Evolutionary conservation across 2,113 vertebrate genomes (phyloP).

Genomic region (Ictidomys tridecemlineatus): DNA sequence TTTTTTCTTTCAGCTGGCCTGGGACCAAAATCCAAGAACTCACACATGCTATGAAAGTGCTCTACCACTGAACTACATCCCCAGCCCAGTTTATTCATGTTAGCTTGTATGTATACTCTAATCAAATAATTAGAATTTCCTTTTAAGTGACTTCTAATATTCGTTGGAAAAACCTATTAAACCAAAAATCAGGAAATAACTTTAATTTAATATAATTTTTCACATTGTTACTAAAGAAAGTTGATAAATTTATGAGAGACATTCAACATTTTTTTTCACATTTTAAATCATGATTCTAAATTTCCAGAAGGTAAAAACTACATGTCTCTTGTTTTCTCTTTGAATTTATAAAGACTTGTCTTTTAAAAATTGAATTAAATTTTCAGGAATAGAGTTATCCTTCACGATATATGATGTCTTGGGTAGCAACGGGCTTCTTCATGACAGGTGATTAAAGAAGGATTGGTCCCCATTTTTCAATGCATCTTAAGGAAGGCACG

Average conservation of each 20-base stretch:
- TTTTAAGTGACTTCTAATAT: not conserved
- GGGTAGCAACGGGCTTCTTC: not conserved
- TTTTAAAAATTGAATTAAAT: not conserved
- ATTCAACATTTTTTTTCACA: not conserved
- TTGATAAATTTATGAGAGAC: not conserved
- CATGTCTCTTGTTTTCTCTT: not conserved
- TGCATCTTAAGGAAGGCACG: not conserved
- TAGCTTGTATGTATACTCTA: not conserved
- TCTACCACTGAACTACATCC: not conserved
- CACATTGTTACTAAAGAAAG: not conserved
- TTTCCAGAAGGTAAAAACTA: not conserved
- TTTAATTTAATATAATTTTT: not conserved
- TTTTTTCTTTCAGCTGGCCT: not conserved
- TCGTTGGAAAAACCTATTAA: not conserved
- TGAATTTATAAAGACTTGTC: not conserved
- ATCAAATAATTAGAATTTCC: not conserved
- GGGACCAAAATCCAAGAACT: not conserved
- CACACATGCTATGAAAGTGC: not conserved
- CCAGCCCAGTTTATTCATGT: not conserved
- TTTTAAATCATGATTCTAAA: conserved; percentile 34
- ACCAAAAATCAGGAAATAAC: not conserved
- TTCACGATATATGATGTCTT: not conserved
- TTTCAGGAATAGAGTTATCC: not conserved
- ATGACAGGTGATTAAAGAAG: not conserved
- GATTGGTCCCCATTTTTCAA: not conserved